These are phyloP conservation scores for Drosophila neonasuta DNA, from an alignment of 2,888 invertebrate genomes.

Conservation along the genomic window DNA sequence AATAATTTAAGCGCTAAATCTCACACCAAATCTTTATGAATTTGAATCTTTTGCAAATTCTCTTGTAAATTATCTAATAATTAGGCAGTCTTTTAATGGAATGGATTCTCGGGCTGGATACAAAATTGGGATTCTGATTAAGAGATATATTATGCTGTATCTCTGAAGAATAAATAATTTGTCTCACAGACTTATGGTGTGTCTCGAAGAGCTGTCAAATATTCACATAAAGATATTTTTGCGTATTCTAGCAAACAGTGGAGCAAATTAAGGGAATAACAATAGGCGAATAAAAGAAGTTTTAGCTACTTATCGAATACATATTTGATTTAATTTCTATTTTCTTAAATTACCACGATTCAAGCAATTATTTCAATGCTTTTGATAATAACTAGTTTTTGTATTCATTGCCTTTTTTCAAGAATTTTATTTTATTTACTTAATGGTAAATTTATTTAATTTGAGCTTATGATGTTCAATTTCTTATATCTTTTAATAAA, in stretches of 20 bases:
- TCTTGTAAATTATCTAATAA: constrained; percentile 59
- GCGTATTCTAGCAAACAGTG: constrained; percentile 20
- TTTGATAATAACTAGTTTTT: too few species aligned
- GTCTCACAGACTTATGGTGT: background rate
- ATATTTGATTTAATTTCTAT: too few species aligned
- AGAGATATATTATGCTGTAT: constrained; percentile 57
- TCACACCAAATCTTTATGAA: constrained; percentile 34
- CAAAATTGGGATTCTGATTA: constrained; percentile 58
- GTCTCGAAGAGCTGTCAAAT: constrained; percentile 1
- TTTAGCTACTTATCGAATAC: too few species aligned
- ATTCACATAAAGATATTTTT: background rate
- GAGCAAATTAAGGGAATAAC: background rate
- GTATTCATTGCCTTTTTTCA: too few species aligned
- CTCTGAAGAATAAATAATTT: constrained; percentile 25
- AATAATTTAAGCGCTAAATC: constrained; percentile 29
- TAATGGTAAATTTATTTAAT: too few species aligned
- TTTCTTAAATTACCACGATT: too few species aligned
- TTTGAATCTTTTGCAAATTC: constrained; percentile 55
- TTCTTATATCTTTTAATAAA: too few species aligned
- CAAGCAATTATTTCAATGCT: too few species aligned
- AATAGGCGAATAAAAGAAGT: background rate
- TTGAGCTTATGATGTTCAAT: too few species aligned
- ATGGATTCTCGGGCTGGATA: constrained; percentile 17
- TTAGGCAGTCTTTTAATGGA: constrained; percentile 59
- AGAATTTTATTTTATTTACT: too few species aligned